A percentile compares a stretch with the other conserved stretches of the same genome.
These are phyloP conservation scores for Thereva unica DNA, from an alignment of 2,888 invertebrate genomes.

Conservation along the genomic window DNA sequence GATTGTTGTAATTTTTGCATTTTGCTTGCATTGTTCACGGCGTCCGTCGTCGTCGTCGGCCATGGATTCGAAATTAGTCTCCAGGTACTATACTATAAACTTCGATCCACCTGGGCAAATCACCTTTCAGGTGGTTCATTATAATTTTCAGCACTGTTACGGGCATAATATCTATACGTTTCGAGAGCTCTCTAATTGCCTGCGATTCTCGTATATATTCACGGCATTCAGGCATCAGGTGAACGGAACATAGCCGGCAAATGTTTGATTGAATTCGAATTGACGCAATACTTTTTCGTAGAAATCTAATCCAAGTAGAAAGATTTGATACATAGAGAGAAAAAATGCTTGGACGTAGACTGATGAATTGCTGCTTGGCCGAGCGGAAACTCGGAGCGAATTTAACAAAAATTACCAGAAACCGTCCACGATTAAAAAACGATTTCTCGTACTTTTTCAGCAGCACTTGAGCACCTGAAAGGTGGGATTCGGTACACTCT, in stretches of 20 bases:
- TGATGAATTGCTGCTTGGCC: constrained; percentile 14
- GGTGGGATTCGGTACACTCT: too few relatives aligned
- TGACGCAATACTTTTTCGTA: constrained; percentile 8
- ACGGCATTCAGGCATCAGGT: constrained; percentile 4
- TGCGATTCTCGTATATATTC: background rate
- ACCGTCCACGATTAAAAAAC: constrained; percentile 24
- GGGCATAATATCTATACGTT: background rate
- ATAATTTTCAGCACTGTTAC: constrained; percentile 20
- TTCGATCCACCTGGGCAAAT: background rate
- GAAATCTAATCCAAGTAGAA: constrained; percentile 15
- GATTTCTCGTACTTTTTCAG: constrained; percentile 17
- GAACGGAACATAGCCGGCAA: background rate
- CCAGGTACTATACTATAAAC: constrained; percentile 27
- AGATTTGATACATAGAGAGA: constrained; percentile 4
- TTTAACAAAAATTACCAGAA: constrained; percentile 11
- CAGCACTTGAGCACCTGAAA: too few relatives aligned
- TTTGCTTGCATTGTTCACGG: constrained; percentile 3
- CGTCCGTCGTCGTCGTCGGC: too few relatives aligned
- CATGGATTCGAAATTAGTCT: constrained; percentile 11
- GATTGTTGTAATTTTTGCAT: constrained; percentile 35
- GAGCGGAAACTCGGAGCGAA: constrained; percentile 14
- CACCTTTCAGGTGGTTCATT: constrained; percentile 5
- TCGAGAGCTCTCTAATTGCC: constrained; percentile 28
- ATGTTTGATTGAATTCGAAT: constrained; percentile 19
- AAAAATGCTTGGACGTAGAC: background rate